A percentile compares a stretch with the other conserved stretches of the same genome.
Conservation (phyloP, 2,797 vertebrate species). For the Galago senegalensis region DNA sequence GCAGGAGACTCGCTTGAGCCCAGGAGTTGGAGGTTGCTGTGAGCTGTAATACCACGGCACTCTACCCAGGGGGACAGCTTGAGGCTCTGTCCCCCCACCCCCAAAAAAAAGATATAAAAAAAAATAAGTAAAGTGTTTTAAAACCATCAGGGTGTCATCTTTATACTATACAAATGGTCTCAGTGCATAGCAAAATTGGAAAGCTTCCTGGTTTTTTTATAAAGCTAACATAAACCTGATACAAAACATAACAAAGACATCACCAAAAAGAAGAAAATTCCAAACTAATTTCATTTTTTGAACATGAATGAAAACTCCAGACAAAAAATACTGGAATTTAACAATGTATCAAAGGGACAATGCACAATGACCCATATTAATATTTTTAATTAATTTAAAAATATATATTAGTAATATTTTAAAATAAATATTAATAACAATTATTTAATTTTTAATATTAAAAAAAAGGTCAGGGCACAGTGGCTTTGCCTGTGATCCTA, state of each 20-base stretch:
- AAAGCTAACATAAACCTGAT: neutral
- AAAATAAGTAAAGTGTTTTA: neutral
- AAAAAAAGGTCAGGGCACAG: neutral
- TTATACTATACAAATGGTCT: neutral
- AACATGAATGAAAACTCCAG: constrained; percentile 28
- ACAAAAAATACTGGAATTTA: constrained; percentile 40
- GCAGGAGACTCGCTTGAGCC: too few species aligned
- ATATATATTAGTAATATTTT: too few species aligned
- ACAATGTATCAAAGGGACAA: constrained; percentile 35
- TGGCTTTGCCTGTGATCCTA: neutral
- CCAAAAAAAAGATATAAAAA: too few species aligned
- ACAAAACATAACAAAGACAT: neutral
- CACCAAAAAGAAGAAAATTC: neutral
- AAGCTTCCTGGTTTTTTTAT: neutral
- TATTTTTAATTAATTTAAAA: too few species aligned
- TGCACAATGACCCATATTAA: neutral
- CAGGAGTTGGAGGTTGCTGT: too few species aligned
- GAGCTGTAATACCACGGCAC: too few species aligned
- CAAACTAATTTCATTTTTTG: constrained; percentile 8
- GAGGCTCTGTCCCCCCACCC: too few species aligned
- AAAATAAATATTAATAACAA: too few species aligned
- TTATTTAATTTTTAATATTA: too few species aligned
- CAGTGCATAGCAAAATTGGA: neutral
- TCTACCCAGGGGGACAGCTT: too few species aligned
- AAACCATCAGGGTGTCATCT: neutral